Base-by-base conservation (phyloP, 2,888 invertebrate genomes). In the Tipula vernalis region DNA sequence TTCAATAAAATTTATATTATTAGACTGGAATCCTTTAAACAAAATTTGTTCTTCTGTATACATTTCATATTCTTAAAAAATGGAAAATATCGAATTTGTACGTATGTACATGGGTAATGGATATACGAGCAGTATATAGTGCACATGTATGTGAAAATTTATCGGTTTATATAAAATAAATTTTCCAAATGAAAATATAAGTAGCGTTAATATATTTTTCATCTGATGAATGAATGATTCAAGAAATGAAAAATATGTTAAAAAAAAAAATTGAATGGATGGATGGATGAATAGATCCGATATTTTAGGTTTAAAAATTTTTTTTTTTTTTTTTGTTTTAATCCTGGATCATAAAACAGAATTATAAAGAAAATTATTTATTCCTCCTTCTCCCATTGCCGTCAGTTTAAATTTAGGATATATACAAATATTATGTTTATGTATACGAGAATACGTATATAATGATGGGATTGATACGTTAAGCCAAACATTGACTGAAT, bases 141-240 rank as follows among this genome's bases (percentile, higher is more conserved):
- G 71, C 71, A 71, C 71, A 71, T 28, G 28, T 28, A 71, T 71
- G 28, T 71, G 71, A 71, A 71, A 71, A 71, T 71, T 71, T 71
- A 71, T 71, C 71, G 71, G 71, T 71, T 71, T 71, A 71, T 71
- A 71, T 71, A 71, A 71, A 71, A 71, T 71, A 28, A 28, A 71
- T 71, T 71, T 71, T 12, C 28, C 8, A 28, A 71, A 71, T 71
- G 71, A 71, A 71, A 71, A 71, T 71, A 71, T 71, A 71, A 71
- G 71, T 71, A 71, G 71, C 71, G 71, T 71, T 71, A 71, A 71
- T 71, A 71, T 71, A 71, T 71, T 71, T 71, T 71, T 71, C 71
- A 71, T 71, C 71, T 71, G 71, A 71, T 71, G 71, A 71, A 51
- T 51, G 51, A 51, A 71, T 71, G 71, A 71, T 71, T 71, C 71